Conservation (phyloP, 2,888 invertebrate species). For the Axea sp. region DNA sequence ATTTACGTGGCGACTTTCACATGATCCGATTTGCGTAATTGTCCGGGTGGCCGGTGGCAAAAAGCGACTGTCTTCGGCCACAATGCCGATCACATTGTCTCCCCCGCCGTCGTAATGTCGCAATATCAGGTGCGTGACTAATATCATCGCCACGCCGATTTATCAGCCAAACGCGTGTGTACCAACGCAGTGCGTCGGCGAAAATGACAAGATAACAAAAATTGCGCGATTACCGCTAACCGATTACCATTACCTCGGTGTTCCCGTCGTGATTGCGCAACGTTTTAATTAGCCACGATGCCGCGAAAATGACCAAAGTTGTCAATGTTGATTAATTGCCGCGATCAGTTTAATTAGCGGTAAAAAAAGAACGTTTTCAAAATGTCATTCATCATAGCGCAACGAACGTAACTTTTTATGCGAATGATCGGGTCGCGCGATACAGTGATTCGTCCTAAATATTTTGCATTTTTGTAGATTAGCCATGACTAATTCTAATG, state of each 20-base stretch:
- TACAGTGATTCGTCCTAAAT: slow-evolving; percentile 54
- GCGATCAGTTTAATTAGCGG: slow-evolving; percentile 9
- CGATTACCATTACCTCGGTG: slow-evolving; percentile 2
- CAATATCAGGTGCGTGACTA: slow-evolving; percentile 62
- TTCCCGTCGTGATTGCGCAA: slow-evolving; percentile 5
- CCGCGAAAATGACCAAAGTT: slow-evolving; percentile 2
- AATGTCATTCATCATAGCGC: slow-evolving; percentile 49
- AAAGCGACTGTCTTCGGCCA: slow-evolving; percentile 41
- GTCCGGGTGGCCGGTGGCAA: slow-evolving; percentile 37
- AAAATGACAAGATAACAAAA: slow-evolving; percentile 22
- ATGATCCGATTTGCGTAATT: slow-evolving; percentile 54
- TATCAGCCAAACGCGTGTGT: slow-evolving; percentile 34
- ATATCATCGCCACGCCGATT: slow-evolving; percentile 57
- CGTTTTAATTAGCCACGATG: slow-evolving; percentile 14
- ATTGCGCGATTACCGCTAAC: slow-evolving; percentile 12
- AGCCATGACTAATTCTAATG: slow-evolving; percentile 51
- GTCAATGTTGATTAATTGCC: slow-evolving; percentile 28
- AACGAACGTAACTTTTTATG: slow-evolving; percentile 17
- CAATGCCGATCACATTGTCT: slow-evolving; percentile 56
- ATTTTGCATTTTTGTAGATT: slow-evolving; percentile 47
- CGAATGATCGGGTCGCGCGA: slow-evolving; percentile 21
- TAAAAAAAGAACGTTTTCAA: slow-evolving; percentile 7
- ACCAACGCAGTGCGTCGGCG: slow-evolving; percentile 6
- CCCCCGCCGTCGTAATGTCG: slow-evolving; percentile 39
- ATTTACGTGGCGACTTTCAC: slow-evolving; percentile 48